Percentiles rank a stretch among this genome's conserved stretches.
These are phyloP conservation scores for Standfussiana lucernea DNA, from an alignment of 2,888 invertebrate species.

Conservation along the genomic window DNA sequence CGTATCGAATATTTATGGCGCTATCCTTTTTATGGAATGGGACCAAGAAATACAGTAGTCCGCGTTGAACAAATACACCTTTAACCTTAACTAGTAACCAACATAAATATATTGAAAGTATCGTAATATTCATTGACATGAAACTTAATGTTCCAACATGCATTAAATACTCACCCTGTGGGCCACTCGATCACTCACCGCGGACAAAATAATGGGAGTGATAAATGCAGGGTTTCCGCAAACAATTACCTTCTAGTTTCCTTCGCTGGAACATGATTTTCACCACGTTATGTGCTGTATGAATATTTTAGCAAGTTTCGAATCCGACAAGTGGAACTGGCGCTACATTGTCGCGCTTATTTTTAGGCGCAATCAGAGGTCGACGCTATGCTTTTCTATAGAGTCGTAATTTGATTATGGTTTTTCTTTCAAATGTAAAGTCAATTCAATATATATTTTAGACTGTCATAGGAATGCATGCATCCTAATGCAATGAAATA, in stretches of 20 bases:
- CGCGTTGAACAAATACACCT: slow-evolving; percentile 23
- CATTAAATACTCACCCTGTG: slow-evolving; percentile 56
- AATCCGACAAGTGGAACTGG: slow-evolving; percentile 38
- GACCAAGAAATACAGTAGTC: slow-evolving; percentile 57
- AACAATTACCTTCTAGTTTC: slow-evolving; percentile 71
- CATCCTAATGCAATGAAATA: not conserved
- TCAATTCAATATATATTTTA: not conserved
- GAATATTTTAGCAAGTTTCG: slow-evolving; percentile 61
- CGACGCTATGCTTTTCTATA: not conserved
- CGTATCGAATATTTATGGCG: slow-evolving; percentile 69
- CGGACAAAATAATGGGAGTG: slow-evolving; percentile 76
- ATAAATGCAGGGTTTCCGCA: slow-evolving; percentile 75
- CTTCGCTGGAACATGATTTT: slow-evolving; percentile 60
- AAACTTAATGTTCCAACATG: slow-evolving; percentile 27
- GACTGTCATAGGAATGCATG: not conserved
- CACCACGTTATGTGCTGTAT: slow-evolving; percentile 48
- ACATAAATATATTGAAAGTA: not conserved
- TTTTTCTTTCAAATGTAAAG: not conserved
- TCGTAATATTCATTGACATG: slow-evolving; percentile 8
- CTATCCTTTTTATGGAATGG: slow-evolving; percentile 54
- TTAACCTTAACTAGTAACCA: not conserved
- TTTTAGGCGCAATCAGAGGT: not conserved
- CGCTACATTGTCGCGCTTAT: not conserved
- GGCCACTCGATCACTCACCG: slow-evolving; percentile 71
- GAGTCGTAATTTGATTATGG: not conserved